These are phyloP conservation scores for Siniperca obscura DNA, from an alignment of 2,797 vertebrate species.

Conservation along the genomic window DNA sequence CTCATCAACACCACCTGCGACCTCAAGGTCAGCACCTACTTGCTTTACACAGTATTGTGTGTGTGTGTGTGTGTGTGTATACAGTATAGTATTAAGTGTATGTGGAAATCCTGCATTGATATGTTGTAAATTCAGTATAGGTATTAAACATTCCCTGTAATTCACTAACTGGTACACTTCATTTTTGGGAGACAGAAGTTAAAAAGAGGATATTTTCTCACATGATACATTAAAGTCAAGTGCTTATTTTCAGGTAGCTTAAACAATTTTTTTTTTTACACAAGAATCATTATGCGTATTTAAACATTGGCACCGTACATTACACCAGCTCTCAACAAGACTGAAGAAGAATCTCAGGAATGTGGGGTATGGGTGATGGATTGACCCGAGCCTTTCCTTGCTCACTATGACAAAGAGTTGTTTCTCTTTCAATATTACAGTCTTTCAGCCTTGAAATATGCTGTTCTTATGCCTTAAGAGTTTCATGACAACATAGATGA, in stretches of 20 bases:
- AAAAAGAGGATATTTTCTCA: background rate
- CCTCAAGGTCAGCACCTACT: constrained; percentile 87
- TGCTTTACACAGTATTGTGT: background rate
- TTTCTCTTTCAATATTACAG: background rate
- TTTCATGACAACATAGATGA: background rate
- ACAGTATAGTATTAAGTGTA: too few relatives aligned
- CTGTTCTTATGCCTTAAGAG: background rate
- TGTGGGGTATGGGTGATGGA: constrained; percentile 45
- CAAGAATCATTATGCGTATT: background rate
- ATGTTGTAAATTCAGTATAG: background rate
- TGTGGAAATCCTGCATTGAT: background rate
- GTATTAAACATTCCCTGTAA: background rate
- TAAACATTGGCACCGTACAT: constrained; percentile 14
- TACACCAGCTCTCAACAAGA: background rate
- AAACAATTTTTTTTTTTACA: background rate
- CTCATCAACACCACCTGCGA: constrained; percentile 97
- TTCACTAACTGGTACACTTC: background rate
- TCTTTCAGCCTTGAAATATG: background rate
- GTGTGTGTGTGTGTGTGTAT: too few relatives aligned
- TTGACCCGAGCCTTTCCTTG: constrained; percentile 7
- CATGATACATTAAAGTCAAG: background rate
- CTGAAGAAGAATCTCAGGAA: constrained; percentile 55
- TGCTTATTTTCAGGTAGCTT: background rate
- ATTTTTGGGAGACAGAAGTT: background rate
- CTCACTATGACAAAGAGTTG: background rate